These are phyloP conservation scores for Cyprinus carpio DNA, from an alignment of 2,113 vertebrate species.

Conservation along the genomic window DNA sequence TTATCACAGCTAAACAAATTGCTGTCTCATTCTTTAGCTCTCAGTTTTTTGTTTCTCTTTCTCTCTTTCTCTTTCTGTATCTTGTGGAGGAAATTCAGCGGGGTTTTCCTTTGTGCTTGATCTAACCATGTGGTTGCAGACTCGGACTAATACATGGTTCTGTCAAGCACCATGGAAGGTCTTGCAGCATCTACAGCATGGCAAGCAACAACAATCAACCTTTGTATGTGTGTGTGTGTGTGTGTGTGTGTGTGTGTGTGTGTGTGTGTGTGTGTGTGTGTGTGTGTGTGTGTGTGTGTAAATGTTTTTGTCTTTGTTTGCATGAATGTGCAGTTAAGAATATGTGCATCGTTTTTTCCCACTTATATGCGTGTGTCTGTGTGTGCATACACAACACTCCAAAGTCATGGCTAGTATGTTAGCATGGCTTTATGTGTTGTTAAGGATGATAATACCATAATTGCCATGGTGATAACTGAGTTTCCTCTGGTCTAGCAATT, in stretches of 20 bases:
- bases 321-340: conserved; percentile 10
- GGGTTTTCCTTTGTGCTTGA: conserved; percentile 99
- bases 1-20: conserved; percentile 41
- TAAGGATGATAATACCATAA: conserved; percentile 32
- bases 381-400: neutral
- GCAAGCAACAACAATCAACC: conserved; percentile 80
- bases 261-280: too few relatives aligned
- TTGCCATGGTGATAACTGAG: conserved; percentile 57
- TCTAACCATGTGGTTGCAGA: conserved; percentile 99
- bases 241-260: conserved; percentile 16
- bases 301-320: neutral
- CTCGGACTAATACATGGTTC: conserved; percentile 99
- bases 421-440: conserved; percentile 37
- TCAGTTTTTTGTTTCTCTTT: conserved; percentile 33
- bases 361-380: neutral
- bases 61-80: conserved; percentile 68
- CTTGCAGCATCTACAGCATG: conserved; percentile 98
- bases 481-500: conserved; percentile 38
- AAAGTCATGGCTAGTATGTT: conserved; percentile 43
- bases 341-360: neutral
- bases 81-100: conserved; percentile 95
- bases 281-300: neutral
- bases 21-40: conserved; percentile 67
- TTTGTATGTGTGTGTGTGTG: neutral
- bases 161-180: conserved; percentile 99